These are phyloP conservation scores for Castor canadensis DNA, from an alignment of 2,113 vertebrate species.

Conservation along the genomic window DNA sequence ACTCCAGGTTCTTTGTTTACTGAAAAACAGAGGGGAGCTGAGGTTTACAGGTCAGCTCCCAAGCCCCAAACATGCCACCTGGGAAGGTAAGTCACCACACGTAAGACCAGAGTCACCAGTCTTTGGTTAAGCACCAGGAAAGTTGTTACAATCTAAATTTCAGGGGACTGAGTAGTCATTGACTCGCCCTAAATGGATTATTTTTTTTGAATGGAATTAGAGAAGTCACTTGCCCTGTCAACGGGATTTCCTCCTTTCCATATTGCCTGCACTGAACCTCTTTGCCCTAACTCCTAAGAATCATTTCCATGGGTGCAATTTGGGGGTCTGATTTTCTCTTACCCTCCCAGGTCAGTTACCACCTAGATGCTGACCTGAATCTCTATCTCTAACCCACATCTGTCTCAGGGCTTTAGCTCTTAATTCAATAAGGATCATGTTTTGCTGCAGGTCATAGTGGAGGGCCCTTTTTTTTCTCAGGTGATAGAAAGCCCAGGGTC, in stretches of 20 bases:
- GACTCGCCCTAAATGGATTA: neutral
- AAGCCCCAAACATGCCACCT: neutral
- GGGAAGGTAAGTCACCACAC: neutral
- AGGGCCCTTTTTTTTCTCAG: constrained; percentile 42
- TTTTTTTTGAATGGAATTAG: constrained; percentile 24
- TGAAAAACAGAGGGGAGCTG: neutral
- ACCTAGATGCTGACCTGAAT: constrained; percentile 22
- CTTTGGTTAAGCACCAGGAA: neutral
- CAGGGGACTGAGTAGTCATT: neutral
- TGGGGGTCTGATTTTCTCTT: neutral
- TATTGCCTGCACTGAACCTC: neutral
- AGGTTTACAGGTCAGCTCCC: neutral
- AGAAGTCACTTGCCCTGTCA: neutral
- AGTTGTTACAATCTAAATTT: constrained; percentile 19
- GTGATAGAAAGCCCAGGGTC: neutral
- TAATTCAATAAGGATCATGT: constrained; percentile 58
- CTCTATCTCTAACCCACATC: constrained; percentile 54
- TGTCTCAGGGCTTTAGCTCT: constrained; percentile 7
- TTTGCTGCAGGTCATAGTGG: constrained; percentile 45
- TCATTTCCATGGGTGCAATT: neutral
- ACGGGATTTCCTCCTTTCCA: neutral
- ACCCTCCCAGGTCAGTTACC: neutral
- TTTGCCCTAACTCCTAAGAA: neutral
- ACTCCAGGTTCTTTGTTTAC: neutral
- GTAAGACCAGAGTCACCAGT: neutral